Conservation (phyloP, 2,888 invertebrate species). For the Alsophila aescularia region DNA sequence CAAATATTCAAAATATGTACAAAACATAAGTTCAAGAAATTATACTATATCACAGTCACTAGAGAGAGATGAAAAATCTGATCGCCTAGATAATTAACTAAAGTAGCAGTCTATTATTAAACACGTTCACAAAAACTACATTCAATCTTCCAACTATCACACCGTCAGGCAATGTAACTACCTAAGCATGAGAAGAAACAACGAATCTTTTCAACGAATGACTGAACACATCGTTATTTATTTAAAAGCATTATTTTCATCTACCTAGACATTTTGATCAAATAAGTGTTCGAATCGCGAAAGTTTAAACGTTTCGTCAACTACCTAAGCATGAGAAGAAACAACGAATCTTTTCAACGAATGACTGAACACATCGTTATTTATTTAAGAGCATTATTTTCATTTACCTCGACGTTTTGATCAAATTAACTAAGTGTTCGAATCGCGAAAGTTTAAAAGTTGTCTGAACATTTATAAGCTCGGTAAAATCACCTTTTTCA, state of each 20-base stretch:
- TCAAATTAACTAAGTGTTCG: no score
- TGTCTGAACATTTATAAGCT: background rate
- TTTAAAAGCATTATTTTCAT: no score
- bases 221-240: no score
- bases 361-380: no score
- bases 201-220: background rate
- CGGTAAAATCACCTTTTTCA: background rate
- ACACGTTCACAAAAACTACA: constrained; percentile 53
- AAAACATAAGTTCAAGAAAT: constrained; percentile 72
- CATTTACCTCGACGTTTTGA: no score
- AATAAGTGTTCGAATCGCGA: no score
- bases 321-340: background rate
- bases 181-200: background rate
- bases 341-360: background rate
- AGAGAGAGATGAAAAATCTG: constrained; percentile 74
- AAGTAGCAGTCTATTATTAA: constrained; percentile 71
- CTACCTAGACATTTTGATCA: no score
- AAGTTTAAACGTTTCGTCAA: background rate
- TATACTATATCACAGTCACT: constrained; percentile 84
- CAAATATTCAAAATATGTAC: constrained; percentile 79
- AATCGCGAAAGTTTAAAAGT: no score
- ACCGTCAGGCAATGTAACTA: constrained; percentile 43
- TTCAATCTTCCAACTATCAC: constrained; percentile 51
- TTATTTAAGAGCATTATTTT: no score
- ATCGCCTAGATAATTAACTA: constrained; percentile 60